Base-by-base conservation (phyloP, 2,888 invertebrate species). In the Oxyteleia sp. region DNA sequence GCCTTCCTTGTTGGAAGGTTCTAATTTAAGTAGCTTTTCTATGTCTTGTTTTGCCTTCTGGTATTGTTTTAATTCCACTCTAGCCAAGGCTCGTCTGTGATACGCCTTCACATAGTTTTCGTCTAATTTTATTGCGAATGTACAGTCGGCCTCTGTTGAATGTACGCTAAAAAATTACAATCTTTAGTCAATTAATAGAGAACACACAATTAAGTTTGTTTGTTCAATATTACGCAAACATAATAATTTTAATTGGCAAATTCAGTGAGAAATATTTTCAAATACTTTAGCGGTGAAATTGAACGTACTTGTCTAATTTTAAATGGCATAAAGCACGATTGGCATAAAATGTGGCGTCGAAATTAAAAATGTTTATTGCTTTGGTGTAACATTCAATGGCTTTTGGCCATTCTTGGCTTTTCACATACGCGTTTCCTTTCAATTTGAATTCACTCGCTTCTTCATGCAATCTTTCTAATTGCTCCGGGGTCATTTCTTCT, bases 261-360 rank as follows among this genome's bases (percentile, higher is more conserved):
- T n/a, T n/a, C n/a, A n/a, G n/a, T n/a, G 29, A 23, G 45, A n/a
- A 59, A 13, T 13, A 45, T 8, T 49, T 41, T 26, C 8, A 20
- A 10, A 35, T 0, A 61, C 26, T 35, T 32, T 5, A 35, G 26
- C 26, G 5, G 5, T 5, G 4, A 26, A 26, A 26, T 68, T 18
- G n/a, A 26, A 49, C 61, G 1, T 94, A 98, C 97, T 96, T 96
- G 84, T 97, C 95, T 87, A 96, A 95, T 93, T 97, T 98, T 8
- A 98, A 94, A 84, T 96, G 95, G 88, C 98, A 98, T 66, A 98
- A 94, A 0, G 98, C 98, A 87, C 99, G 95, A 93, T 99, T 99
- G 0, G 98, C 97, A 89, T 95, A 98, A 91, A 97, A 97, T 11
- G 97, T 95, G 1, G 98, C 95, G 92, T 98, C 96, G 91, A 95